Percentiles rank a stretch among this genome's conserved stretches.
Conservation (phyloP, 23 tunicate genomes). For the Ciona savignyi region DNA sequence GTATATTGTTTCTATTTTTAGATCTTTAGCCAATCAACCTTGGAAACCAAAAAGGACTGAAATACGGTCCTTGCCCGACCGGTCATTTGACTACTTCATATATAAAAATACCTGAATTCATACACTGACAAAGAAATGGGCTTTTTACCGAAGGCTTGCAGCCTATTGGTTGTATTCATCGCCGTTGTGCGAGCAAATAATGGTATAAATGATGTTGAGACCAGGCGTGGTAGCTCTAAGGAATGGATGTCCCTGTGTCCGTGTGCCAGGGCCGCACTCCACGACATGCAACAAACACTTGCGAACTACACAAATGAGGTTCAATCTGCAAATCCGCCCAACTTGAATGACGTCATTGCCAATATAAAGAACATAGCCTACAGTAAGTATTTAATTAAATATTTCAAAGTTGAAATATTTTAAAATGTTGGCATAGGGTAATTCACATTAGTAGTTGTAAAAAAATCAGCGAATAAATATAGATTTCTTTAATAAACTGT, state of each 20-base stretch:
- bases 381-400: no score
- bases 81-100: background rate
- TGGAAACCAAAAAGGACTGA: background rate
- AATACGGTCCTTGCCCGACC: background rate
- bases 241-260: constrained; percentile 46
- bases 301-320: constrained; percentile 25
- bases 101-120: no score
- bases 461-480: no score
- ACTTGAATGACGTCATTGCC: constrained; percentile 55
- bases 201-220: background rate
- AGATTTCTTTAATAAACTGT: no score
- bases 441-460: no score
- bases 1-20: no score
- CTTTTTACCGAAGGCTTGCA: background rate
- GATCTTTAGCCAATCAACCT: no score
- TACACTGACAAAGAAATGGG: background rate
- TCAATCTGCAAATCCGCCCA: constrained; percentile 19
- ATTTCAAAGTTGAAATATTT: no score
- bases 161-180: background rate
- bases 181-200: background rate
- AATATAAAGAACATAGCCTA: constrained; percentile 56
- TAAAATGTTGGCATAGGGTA: no score
- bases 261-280: constrained; percentile 57
- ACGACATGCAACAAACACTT: constrained; percentile 31
- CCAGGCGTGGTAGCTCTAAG: background rate